Conservation (phyloP, 2,888 invertebrate species). For the Troides oblongomaculatus region DNA sequence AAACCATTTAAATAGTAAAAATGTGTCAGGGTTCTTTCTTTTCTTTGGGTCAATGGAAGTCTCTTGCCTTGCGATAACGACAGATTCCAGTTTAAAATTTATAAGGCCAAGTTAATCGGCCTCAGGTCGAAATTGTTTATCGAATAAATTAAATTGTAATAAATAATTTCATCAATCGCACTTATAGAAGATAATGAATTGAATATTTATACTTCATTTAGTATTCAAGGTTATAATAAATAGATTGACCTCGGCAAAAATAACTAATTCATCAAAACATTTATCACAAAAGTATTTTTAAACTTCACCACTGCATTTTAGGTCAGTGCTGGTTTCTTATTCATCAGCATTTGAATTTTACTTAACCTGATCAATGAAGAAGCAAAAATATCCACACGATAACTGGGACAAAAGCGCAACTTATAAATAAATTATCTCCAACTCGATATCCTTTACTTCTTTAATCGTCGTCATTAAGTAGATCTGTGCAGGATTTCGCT, state of each 20-base stretch:
- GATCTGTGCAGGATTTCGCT: constrained; percentile 87
- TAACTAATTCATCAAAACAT: background rate
- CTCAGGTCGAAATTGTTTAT: constrained; percentile 6
- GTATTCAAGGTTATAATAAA: background rate
- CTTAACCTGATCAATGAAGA: constrained; percentile 4
- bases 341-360: background rate
- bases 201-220: background rate
- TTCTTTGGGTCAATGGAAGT: constrained; percentile 17
- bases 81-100: constrained; percentile 22
- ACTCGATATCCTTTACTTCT: constrained; percentile 26
- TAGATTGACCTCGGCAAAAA: background rate
- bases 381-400: constrained; percentile 4
- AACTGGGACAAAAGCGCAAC: constrained; percentile 15
- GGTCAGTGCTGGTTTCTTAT: background rate
- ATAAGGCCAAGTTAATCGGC: constrained; percentile 5
- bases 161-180: constrained; percentile 20
- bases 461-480: constrained; percentile 82
- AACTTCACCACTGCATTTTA: background rate
- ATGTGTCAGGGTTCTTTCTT: constrained; percentile 17
- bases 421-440: constrained; percentile 8
- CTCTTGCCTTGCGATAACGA: constrained; percentile 21
- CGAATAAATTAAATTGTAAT: constrained; percentile 17
- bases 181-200: background rate
- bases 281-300: background rate
- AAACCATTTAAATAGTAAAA: constrained; percentile 29